phyloP scores from a whole-genome alignment of 92 coral and sea anemone genomes.

The Anthopleura xanthogrammica region DNA sequence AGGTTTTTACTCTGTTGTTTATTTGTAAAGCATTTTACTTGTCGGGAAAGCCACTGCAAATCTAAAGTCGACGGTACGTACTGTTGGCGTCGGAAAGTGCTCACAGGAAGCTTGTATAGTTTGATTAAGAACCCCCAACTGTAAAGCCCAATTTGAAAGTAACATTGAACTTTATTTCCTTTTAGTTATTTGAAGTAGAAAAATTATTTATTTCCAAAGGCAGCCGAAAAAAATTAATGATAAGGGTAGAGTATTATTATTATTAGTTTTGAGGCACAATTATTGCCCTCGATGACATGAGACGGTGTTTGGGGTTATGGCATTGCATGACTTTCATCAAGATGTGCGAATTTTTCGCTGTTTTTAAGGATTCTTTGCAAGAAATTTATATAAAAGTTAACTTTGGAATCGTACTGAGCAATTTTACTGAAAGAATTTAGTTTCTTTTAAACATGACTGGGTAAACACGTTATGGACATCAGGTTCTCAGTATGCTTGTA shows the following conservation, averaged over 20 bases:
- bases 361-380: neutral
- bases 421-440: no score
- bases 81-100: neutral
- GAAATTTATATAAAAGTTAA: neutral
- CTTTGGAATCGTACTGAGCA: neutral
- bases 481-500: neutral
- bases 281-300: neutral
- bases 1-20: neutral
- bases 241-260: neutral
- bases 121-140: conserved; percentile 4
- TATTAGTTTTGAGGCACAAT: neutral
- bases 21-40: neutral
- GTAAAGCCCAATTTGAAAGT: conserved; percentile 3
- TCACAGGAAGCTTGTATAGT: conserved; percentile 1
- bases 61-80: neutral
- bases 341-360: neutral
- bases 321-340: neutral
- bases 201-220: neutral
- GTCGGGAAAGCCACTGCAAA: neutral
- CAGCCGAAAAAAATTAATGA: conserved; percentile 2
- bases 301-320: neutral
- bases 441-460: no score
- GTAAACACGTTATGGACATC: neutral
- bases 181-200: neutral
- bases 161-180: conserved; percentile 35